Base-by-base conservation (phyloP, 2,113 vertebrate genomes). In the Microtus richardsoni region DNA sequence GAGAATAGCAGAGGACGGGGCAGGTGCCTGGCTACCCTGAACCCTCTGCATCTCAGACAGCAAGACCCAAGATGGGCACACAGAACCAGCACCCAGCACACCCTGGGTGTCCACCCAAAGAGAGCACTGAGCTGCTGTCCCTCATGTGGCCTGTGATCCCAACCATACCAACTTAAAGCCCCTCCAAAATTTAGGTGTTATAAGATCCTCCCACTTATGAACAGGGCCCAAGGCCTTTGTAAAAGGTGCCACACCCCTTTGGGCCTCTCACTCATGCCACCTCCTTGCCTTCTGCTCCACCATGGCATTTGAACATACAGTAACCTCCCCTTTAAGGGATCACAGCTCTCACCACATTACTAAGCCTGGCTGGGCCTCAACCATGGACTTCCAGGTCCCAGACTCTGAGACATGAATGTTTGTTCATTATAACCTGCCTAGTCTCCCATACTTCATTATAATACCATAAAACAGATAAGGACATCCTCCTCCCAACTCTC, bases 91-190 rank as follows among this genome's bases (percentile, higher is more conserved):
- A 49, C 21, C 44, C 28, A 86, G 33, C 33, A 71, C 21, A 52
- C 11, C 33, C 33, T n/a, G 44, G 49, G 52, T 21, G 49, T 17
- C 33, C 78, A 7, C 17, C 68, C 0, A 26, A 0, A 0, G 1
- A 22, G 58, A 7, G 58, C 39, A 3, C 80, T 17, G 1, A 0
- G 0, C 3, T 5, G 1, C 33, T 30, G 2, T 7, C 33, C 33
- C 89, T 24, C 2, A 0, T 7, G 79, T 30, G 52, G n/a, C 52
- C 17, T 3, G 3, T 28, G 12, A 4, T 1, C 70, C 36, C 26
- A 47, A 11, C 74, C 74, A 14, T 28, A 47, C 24, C 58, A 89
- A 4, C 44, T 33, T 16, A 49, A 14, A 44, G 24, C 12, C 47
- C 44, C 7, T 78, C 16, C 28, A 44, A 47, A 75, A 77, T 30